phyloP scores from a whole-genome alignment of 2,888 invertebrate genomes.

The Fragum sueziense region DNA sequence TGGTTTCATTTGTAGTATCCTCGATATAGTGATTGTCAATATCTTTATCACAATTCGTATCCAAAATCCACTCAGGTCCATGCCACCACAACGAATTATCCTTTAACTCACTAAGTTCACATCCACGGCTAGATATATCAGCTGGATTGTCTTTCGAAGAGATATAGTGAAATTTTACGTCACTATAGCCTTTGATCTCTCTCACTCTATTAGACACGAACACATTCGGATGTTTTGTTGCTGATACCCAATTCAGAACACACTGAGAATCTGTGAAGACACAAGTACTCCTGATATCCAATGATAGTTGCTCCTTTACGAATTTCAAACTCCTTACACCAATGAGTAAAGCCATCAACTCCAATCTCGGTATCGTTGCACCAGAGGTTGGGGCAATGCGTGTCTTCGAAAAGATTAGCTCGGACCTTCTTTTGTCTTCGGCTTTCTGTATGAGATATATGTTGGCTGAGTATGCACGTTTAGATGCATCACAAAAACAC shows the following conservation, averaged over 20 bases:
- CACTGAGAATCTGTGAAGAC: too few relatives aligned
- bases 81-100: conserved; percentile 31
- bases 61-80: conserved; percentile 26
- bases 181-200: conserved; percentile 14
- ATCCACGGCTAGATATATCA: conserved; percentile 25
- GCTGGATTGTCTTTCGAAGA: conserved; percentile 34
- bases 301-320: conserved; percentile 2
- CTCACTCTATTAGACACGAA: conserved; percentile 27
- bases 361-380: conserved; percentile 35
- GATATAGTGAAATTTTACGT: conserved; percentile 18
- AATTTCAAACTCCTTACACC: conserved; percentile 18
- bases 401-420: conserved; percentile 24
- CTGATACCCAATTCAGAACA: conserved; percentile 19
- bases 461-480: conserved; percentile 16
- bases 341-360: conserved; percentile 37
- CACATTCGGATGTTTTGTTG: background rate
- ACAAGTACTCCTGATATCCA: too few relatives aligned
- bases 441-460: conserved; percentile 20
- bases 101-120: background rate
- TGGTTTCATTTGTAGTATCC: background rate
- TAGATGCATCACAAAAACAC: conserved; percentile 32
- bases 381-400: conserved; percentile 5
- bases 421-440: background rate
- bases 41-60: too few relatives aligned
- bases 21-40: too few relatives aligned